Evolutionary conservation across 2,888 invertebrate genomes (phyloP).

Genomic region (Leucoma salicis): DNA sequence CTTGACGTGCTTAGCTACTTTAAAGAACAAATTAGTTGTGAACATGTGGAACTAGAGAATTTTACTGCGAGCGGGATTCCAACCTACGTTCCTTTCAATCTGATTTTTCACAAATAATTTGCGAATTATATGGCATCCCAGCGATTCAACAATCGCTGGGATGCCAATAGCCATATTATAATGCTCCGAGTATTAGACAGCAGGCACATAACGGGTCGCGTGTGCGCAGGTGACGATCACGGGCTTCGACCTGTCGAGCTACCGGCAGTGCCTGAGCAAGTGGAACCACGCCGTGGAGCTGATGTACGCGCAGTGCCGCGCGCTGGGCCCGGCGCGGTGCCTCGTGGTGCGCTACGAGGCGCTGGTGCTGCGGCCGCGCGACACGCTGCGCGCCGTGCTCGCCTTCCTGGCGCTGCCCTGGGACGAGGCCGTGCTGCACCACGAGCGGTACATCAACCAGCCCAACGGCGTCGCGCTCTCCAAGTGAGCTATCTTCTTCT

Average conservation of each 20-base stretch:
- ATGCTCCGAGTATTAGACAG: not conserved
- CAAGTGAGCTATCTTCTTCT: constrained; percentile 84
- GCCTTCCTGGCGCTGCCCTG: constrained; percentile 95
- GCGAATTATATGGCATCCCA: no score
- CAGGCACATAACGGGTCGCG: not conserved
- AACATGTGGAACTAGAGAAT: no score
- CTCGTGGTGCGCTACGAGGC: constrained; percentile 97
- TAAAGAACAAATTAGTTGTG: no score
- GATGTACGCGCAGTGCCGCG: constrained; percentile 96
- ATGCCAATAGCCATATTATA: no score
- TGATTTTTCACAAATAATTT: no score
- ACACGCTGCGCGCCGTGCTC: constrained; percentile 93
- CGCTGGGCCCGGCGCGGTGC: constrained; percentile 89
- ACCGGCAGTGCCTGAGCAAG: constrained; percentile 96
- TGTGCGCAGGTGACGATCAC: constrained; percentile 84
- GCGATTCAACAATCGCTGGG: no score
- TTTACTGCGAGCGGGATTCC: no score
- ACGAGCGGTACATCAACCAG: constrained; percentile 98
- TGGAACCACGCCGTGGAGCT: constrained; percentile 98
- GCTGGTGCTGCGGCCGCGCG: constrained; percentile 95
- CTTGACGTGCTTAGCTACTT: no score
- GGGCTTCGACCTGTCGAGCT: constrained; percentile 96
- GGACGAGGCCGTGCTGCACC: constrained; percentile 97
- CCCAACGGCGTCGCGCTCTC: constrained; percentile 96
- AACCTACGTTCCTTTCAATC: no score